Percentiles rank a stretch among this genome's conserved stretches.
Evolutionary conservation across 2,797 vertebrate genomes (phyloP).

Genomic region (Myotis planiceps): DNA sequence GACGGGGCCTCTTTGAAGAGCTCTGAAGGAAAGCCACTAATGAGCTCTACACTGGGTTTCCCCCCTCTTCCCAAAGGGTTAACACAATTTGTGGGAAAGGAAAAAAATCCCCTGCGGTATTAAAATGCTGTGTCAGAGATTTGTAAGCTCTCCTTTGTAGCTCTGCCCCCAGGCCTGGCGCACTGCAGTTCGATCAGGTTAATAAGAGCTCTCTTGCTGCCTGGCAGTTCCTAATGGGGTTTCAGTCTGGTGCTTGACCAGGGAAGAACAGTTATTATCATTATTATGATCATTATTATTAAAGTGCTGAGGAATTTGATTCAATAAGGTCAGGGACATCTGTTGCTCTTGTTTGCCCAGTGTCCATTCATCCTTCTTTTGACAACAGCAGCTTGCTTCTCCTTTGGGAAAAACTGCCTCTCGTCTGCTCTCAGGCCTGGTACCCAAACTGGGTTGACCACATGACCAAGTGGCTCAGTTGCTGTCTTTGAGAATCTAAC

Average conservation of each 20-base stretch:
- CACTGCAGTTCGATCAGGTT: conserved; percentile 19
- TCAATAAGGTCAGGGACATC: not conserved
- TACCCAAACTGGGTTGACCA: not conserved
- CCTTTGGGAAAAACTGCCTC: not conserved
- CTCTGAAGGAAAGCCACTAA: conserved; percentile 59
- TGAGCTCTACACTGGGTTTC: not conserved
- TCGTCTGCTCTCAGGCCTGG: not conserved
- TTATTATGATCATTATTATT: not conserved
- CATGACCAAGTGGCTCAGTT: not conserved
- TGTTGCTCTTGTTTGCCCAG: not conserved
- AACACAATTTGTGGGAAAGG: conserved; percentile 63
- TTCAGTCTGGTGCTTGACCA: not conserved
- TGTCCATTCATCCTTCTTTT: not conserved
- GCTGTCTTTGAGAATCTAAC: not conserved
- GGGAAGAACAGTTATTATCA: not conserved
- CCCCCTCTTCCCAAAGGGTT: conserved; percentile 42
- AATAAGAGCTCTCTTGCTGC: not conserved
- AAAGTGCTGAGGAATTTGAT: not conserved
- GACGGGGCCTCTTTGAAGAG: conserved; percentile 64
- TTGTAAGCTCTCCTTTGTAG: conserved; percentile 52
- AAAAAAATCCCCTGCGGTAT: conserved; percentile 49
- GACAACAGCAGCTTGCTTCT: not conserved
- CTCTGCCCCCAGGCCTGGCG: conserved; percentile 9
- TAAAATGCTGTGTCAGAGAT: conserved; percentile 64
- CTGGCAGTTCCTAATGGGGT: not conserved